Conservation (phyloP, 2,888 invertebrate species). For the Campoletis raptor region DNA sequence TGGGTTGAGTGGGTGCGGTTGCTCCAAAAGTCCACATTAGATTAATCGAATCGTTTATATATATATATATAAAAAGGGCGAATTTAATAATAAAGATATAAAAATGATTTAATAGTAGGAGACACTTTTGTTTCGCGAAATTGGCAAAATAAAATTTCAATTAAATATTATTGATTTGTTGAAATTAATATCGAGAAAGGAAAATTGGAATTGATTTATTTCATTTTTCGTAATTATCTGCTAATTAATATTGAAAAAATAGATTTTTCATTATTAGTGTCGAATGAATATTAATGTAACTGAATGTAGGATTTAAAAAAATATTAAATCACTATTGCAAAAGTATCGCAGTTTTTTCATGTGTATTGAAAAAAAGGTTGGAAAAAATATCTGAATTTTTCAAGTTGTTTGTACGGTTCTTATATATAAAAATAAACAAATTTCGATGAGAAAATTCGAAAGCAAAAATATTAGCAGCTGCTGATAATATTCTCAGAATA, state of each 20-base stretch:
- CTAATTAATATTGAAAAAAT: not conserved
- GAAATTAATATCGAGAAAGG: not conserved
- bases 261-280: not conserved
- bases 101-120: not conserved
- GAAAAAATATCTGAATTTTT: too few species aligned
- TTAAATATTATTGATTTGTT: not conserved
- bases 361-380: too few species aligned
- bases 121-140: not conserved
- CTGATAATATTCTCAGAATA: not conserved
- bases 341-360: too few species aligned
- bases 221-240: not conserved
- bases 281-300: too few species aligned
- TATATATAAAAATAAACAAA: not conserved
- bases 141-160: not conserved
- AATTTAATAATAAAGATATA: conserved; percentile 15
- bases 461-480: not conserved
- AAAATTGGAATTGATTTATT: not conserved
- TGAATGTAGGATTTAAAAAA: too few species aligned
- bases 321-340: too few species aligned
- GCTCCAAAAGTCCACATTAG: conserved; percentile 51
- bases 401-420: not conserved
- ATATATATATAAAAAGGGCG: conserved; percentile 16
- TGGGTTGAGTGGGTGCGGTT: conserved; percentile 65
- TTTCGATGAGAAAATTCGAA: not conserved
- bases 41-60: conserved; percentile 63